Percentiles rank a stretch among this genome's conserved stretches.
These are phyloP conservation scores for Solea solea DNA, from an alignment of 2,113 vertebrate genomes.

Conservation along the genomic window DNA sequence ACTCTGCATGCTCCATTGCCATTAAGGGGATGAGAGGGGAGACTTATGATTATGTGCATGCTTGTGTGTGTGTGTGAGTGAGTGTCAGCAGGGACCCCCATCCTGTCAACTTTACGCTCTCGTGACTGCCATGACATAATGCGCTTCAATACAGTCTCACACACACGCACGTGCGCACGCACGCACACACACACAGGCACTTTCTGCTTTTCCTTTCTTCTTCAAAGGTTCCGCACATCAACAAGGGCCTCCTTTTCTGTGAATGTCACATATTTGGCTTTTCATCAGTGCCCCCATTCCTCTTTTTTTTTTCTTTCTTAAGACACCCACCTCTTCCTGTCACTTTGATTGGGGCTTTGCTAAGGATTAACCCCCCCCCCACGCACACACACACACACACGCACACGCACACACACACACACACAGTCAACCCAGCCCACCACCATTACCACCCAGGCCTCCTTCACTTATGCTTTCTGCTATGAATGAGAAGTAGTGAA, in stretches of 20 bases:
- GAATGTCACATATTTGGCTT: constrained; percentile 77
- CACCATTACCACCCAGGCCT: constrained; percentile 40
- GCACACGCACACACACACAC: no score
- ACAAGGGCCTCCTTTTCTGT: constrained; percentile 76
- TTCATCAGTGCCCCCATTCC: constrained; percentile 64
- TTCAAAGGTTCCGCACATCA: constrained; percentile 72
- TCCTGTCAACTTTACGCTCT: constrained; percentile 83
- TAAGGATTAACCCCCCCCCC: constrained; percentile 78
- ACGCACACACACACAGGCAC: constrained; percentile 22
- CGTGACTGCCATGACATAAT: constrained; percentile 88
- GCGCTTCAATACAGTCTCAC: constrained; percentile 81
- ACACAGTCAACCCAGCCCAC: constrained; percentile 26
- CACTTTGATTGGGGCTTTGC: constrained; percentile 84
- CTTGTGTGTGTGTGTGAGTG: constrained; percentile 35
- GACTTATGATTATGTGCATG: constrained; percentile 64
- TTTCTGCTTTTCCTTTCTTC: constrained; percentile 62
- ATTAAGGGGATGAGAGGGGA: constrained; percentile 69
- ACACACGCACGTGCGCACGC: constrained; percentile 15
- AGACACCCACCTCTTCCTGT: constrained; percentile 46
- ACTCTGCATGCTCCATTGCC: constrained; percentile 83
- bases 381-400: constrained; percentile 4
- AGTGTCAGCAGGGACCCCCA: constrained; percentile 65
- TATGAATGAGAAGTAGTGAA: constrained; percentile 53
- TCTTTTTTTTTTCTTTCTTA: constrained; percentile 31
- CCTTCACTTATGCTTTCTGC: constrained; percentile 46